Conservation (phyloP, 2,888 invertebrate genomes). For the Fragum whitleyi region DNA sequence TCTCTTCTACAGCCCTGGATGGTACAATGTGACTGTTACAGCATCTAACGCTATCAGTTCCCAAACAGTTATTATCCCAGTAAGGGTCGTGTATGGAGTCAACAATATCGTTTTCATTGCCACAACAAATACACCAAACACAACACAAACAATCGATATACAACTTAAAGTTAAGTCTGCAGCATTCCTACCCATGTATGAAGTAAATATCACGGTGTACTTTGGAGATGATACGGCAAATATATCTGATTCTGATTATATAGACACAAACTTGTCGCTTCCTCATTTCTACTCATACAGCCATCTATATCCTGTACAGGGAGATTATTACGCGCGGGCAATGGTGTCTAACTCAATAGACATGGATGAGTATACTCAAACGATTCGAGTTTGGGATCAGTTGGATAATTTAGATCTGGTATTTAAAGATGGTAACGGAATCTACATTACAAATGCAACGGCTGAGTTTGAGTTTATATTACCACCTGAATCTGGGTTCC, state of each 20-base stretch:
- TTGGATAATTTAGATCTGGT: conserved; percentile 38
- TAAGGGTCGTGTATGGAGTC: conserved; percentile 49
- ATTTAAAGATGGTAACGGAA: conserved; percentile 37
- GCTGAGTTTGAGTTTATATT: conserved; percentile 50
- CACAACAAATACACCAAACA: conserved; percentile 34
- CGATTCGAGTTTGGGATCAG: conserved; percentile 52
- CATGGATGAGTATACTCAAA: conserved; percentile 13
- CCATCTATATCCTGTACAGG: conserved; percentile 53
- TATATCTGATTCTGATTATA: conserved; percentile 7
- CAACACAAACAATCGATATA: conserved; percentile 42
- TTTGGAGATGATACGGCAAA: conserved; percentile 31
- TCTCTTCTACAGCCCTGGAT: conserved; percentile 24
- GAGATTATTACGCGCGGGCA: conserved; percentile 36
- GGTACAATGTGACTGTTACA: conserved; percentile 32
- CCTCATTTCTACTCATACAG: conserved; percentile 16
- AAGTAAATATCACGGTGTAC: conserved; percentile 39
- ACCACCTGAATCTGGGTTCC: conserved; percentile 53
- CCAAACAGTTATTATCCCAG: conserved; percentile 26
- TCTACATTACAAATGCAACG: conserved; percentile 60
- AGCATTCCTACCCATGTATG: conserved; percentile 50
- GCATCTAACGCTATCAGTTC: conserved; percentile 51
- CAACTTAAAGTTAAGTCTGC: conserved; percentile 12
- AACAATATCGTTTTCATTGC: conserved; percentile 49
- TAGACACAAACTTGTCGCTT: background rate
- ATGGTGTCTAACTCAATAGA: conserved; percentile 35